phyloP scores from a whole-genome alignment of 2,113 vertebrate species.

The Ia io region DNA sequence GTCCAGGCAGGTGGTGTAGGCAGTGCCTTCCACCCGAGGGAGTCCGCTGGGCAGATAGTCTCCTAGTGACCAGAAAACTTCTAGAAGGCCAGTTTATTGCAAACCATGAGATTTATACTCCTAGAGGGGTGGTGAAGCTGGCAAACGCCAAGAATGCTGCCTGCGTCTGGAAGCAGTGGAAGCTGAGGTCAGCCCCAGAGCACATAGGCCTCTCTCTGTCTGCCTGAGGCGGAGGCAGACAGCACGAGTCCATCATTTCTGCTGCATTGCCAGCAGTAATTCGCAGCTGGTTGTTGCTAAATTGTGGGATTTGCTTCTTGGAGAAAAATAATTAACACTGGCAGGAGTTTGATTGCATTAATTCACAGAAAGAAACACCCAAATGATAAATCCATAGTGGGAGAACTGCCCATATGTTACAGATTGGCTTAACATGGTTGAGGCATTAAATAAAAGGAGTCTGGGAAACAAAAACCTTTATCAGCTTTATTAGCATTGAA shows the following conservation, averaged over 20 bases:
- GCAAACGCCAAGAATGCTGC: not conserved
- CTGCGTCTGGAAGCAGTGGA: not conserved
- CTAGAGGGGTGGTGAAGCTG: not conserved
- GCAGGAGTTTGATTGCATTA: conserved; percentile 84
- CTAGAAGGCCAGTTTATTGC: not conserved
- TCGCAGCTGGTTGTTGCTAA: conserved; percentile 79
- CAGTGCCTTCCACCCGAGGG: too few species aligned
- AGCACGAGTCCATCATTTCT: not conserved
- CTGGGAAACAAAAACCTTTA: conserved; percentile 86
- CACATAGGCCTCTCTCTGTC: not conserved
- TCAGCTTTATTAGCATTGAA: conserved; percentile 88
- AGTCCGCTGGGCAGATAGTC: accelerated
- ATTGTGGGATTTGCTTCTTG: conserved; percentile 82
- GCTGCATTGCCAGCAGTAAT: conserved; percentile 57
- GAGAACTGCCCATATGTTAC: conserved; percentile 86
- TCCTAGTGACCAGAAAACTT: not conserved
- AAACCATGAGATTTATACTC: not conserved
- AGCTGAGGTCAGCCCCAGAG: conserved; percentile 18
- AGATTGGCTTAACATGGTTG: conserved; percentile 86
- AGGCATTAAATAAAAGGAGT: conserved; percentile 87
- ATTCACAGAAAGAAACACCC: conserved; percentile 83
- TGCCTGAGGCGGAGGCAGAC: not conserved
- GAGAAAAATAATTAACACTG: conserved; percentile 86
- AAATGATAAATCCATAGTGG: conserved; percentile 83
- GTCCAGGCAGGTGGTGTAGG: not conserved